phyloP scores from a whole-genome alignment of 1,140 invertebrate genomes.

The Ylistrum balloti region DNA sequence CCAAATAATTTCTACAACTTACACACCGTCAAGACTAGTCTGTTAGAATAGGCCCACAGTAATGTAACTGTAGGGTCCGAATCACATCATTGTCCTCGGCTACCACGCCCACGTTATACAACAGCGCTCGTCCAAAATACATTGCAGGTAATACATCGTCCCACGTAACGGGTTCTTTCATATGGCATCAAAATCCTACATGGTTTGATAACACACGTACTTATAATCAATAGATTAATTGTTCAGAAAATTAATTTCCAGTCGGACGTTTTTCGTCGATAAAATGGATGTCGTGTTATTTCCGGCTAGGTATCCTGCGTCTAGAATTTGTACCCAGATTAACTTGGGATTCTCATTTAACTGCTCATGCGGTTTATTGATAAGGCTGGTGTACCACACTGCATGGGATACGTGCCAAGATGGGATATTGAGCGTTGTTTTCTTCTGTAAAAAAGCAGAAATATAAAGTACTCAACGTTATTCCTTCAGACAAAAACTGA shows the following conservation, averaged over 20 bases:
- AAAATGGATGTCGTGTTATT: constrained; percentile 35
- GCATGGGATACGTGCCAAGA: not conserved
- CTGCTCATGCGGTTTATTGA: not conserved
- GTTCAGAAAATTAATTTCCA: constrained; percentile 40
- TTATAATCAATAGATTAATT: not conserved
- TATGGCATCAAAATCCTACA: not conserved
- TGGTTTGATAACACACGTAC: not conserved
- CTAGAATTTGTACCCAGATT: constrained; percentile 20
- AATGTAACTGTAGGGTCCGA: no score
- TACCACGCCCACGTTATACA: no score
- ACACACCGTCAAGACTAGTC: no score
- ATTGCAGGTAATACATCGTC: not conserved
- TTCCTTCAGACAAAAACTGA: no score
- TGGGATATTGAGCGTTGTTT: not conserved
- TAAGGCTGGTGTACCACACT: not conserved
- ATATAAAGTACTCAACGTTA: no score
- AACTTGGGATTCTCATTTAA: constrained; percentile 18
- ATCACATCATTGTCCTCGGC: no score
- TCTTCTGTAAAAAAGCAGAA: no score
- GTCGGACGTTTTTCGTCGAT: constrained; percentile 37
- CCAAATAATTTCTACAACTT: no score
- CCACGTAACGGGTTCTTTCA: not conserved
- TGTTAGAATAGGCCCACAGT: no score
- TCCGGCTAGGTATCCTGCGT: constrained; percentile 1
- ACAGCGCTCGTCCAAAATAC: not conserved